These are phyloP conservation scores for Calephelis virginiensis DNA, from an alignment of 1,140 invertebrate genomes.

Conservation along the genomic window DNA sequence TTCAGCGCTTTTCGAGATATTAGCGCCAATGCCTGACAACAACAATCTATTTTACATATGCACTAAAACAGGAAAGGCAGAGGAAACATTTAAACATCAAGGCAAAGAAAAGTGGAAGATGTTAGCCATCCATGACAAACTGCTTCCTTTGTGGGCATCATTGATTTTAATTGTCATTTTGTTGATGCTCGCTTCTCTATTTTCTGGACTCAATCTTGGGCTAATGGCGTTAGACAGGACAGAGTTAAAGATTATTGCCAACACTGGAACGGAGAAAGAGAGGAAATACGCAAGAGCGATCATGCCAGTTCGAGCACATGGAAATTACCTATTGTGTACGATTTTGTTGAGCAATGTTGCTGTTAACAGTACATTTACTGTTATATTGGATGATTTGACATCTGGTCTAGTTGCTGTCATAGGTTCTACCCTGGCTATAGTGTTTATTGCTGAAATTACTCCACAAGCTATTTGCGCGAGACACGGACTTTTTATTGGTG, in stretches of 20 bases:
- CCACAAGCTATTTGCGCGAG: constrained; percentile 95
- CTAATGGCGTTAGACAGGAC: constrained; percentile 97
- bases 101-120: constrained; percentile 83
- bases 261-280: constrained; percentile 89
- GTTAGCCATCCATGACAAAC: constrained; percentile 83
- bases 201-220: constrained; percentile 97
- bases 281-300: constrained; percentile 91
- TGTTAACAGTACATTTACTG: constrained; percentile 98
- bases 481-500: constrained; percentile 96
- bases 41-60: constrained; percentile 83
- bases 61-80: constrained; percentile 73
- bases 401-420: constrained; percentile 92
- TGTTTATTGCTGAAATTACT: constrained; percentile 98
- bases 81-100: constrained; percentile 84
- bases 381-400: constrained; percentile 96
- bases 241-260: constrained; percentile 95
- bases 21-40: constrained; percentile 78
- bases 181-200: constrained; percentile 92
- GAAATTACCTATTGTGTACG: constrained; percentile 97
- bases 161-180: constrained; percentile 88
- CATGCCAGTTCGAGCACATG: constrained; percentile 92
- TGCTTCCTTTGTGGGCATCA: constrained; percentile 87
- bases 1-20: constrained; percentile 79
- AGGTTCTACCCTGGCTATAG: constrained; percentile 94
- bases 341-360: constrained; percentile 98